A percentile compares a stretch with the other conserved stretches of the same genome.
These are phyloP conservation scores for Festucalex cinctus DNA, from an alignment of 2,113 vertebrate species.

Conservation along the genomic window DNA sequence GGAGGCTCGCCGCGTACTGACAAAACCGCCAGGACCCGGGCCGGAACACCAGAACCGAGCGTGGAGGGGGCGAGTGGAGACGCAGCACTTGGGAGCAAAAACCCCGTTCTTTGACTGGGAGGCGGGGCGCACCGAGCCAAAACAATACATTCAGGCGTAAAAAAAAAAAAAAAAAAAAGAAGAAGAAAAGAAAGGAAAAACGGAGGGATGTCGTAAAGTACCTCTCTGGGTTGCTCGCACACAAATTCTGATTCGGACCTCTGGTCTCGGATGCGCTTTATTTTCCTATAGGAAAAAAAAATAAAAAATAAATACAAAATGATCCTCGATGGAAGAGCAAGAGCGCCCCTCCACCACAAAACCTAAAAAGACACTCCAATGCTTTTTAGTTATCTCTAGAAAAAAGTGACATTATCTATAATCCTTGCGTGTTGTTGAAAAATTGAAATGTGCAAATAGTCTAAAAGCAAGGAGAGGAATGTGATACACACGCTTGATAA, in stretches of 20 bases:
- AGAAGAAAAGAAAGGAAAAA: neutral
- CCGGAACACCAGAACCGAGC: conserved; percentile 35
- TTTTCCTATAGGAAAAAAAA: conserved; percentile 33
- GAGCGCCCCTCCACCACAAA: conserved; percentile 58
- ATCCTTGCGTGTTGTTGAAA: neutral
- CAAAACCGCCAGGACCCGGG: conserved; percentile 59
- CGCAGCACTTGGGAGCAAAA: conserved; percentile 36
- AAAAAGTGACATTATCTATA: neutral
- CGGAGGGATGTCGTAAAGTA: conserved; percentile 2
- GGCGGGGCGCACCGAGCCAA: conserved; percentile 60
- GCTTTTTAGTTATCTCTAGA: neutral
- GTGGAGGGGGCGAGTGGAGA: conserved; percentile 55
- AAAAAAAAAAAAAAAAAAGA: conserved; percentile 15
- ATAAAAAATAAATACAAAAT: neutral
- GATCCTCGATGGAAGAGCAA: conserved; percentile 36
- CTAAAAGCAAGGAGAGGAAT: neutral
- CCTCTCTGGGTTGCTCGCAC: no score
- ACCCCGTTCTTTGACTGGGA: conserved; percentile 70
- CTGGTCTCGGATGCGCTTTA: conserved; percentile 52
- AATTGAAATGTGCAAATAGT: neutral
- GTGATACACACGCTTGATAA: neutral
- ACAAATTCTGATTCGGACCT: conserved; percentile 50
- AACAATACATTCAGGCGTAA: conserved; percentile 52
- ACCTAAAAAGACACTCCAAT: neutral
- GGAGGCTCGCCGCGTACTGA: conserved; percentile 67